Base-by-base conservation (phyloP, 2,797 vertebrate genomes). In the Eidolon dupreanum region DNA sequence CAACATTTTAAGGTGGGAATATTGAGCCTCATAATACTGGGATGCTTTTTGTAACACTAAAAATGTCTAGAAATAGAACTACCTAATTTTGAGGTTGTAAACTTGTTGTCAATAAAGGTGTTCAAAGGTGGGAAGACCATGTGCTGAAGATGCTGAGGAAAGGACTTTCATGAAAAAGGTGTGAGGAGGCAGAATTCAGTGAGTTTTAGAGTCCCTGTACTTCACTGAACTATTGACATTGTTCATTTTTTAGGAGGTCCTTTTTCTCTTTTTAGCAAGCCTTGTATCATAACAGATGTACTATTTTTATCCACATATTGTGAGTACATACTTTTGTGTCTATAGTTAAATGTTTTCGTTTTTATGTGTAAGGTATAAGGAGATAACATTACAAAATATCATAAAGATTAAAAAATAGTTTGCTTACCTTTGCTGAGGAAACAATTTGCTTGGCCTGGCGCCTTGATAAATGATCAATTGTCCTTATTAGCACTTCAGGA, bases 401-500 rank as follows among this genome's bases (percentile, higher is more conserved):
- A 33, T 31, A 59, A 75, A 84, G 49, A 61, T 84, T 82, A 74
- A 55, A 90, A 85, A 71, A 33, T 24, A 3, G 3, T 59, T 66
- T 94, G 89, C 98, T 98, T 89, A 99, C 99, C 97, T 99, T 99
- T 57, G 99, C 99, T 8, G 99, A 99, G 9, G 99, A 99, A 97
- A 99, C 95, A 0, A 99, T 99, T 97, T 99, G 99, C 75, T 97
- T 98, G 97, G 99, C 99, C 74, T 99, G 99, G 82, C 97, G 98
- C 97, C 94, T 99, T 96, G 98, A 99, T 57, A 99, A 98, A 98
- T 99, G 99, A 85, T 99, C 98, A 38, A 99, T 98, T 0, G 94
- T 97, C 95, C 90, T 98, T 94, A 98, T 98, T 78, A 99, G 98
- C 41, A 98, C 94, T 1, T 98, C 98, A 12, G 99, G 99, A 97